Evolutionary conservation across 2,113 vertebrate genomes (phyloP).

Genomic region (Macrotus californicus): DNA sequence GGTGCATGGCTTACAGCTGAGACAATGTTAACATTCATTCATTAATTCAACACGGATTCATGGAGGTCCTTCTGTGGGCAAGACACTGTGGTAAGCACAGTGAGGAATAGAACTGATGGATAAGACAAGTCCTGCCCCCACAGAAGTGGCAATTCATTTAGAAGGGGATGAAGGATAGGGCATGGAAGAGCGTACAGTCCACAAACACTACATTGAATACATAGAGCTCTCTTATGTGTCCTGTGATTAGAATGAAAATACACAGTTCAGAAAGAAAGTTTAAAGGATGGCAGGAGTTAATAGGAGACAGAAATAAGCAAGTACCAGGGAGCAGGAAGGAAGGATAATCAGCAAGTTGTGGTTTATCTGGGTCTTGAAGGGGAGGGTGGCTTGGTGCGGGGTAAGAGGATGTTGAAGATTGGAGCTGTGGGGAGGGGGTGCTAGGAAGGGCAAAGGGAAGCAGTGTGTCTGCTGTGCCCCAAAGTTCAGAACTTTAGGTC

Average conservation of each 20-base stretch:
- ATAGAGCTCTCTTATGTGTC: background rate
- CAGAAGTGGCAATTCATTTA: background rate
- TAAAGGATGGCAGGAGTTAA: background rate
- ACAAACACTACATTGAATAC: background rate
- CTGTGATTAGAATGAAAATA: background rate
- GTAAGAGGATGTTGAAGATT: background rate
- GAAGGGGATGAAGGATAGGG: background rate
- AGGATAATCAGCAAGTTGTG: background rate
- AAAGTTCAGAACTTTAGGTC: background rate
- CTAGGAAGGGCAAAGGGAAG: background rate
- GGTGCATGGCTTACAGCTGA: slow-evolving; percentile 14
- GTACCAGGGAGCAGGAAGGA: background rate
- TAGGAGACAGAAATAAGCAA: background rate
- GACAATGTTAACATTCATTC: slow-evolving; percentile 34
- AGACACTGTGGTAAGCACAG: background rate
- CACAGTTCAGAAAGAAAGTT: background rate
- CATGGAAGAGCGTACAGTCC: background rate
- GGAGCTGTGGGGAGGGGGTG: background rate
- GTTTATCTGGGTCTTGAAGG: background rate
- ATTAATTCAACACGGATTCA: slow-evolving; percentile 46
- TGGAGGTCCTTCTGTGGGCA: background rate
- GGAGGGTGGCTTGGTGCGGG: background rate
- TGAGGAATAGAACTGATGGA: background rate
- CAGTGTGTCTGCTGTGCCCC: background rate
- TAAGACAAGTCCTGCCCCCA: background rate